Evolutionary conservation across 2,888 invertebrate genomes (phyloP).

Genomic region (Conistra vaccinii): DNA sequence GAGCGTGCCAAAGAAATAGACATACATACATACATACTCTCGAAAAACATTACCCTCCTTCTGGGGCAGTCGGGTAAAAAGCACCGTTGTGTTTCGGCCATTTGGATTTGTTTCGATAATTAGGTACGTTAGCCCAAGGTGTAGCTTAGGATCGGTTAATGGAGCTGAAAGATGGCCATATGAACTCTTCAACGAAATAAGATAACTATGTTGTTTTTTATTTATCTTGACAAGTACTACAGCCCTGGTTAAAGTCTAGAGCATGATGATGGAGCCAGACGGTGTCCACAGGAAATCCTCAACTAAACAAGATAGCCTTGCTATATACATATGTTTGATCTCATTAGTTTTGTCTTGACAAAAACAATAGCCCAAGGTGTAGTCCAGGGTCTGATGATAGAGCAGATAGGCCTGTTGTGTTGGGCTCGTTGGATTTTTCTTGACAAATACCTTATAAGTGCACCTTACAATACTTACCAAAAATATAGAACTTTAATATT

Average conservation of each 20-base stretch:
- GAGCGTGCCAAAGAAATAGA: no score
- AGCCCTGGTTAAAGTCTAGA: background rate
- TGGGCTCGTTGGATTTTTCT: background rate
- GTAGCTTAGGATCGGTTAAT: no score
- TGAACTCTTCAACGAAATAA: background rate
- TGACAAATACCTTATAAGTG: no score
- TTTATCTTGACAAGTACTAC: background rate
- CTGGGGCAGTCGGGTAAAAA: no score
- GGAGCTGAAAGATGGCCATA: no score
- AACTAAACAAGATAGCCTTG: no score
- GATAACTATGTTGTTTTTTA: background rate
- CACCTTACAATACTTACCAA: accelerated
- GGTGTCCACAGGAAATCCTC: no score
- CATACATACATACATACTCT: no score
- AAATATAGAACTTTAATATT: no score
- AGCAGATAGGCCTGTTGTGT: background rate
- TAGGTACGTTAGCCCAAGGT: background rate
- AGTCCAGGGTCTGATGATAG: background rate
- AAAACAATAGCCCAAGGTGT: background rate
- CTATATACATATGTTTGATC: no score
- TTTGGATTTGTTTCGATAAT: background rate
- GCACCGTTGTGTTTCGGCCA: background rate
- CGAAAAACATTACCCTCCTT: no score
- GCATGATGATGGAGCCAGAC: background rate
- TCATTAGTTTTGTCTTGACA: background rate